Conservation (phyloP, 1,140 invertebrate genomes). For the Bombyx mandarina region DNA sequence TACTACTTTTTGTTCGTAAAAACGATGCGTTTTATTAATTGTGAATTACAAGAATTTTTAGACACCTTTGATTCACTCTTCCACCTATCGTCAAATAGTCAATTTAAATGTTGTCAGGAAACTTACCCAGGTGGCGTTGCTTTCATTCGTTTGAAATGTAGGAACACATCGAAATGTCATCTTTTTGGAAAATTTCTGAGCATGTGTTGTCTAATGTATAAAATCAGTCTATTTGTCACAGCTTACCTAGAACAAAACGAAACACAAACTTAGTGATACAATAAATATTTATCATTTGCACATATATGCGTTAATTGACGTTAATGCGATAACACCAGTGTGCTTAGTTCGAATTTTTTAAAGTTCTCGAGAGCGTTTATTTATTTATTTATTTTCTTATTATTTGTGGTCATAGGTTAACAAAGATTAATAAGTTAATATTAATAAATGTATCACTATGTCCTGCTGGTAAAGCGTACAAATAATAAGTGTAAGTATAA, state of each 20-base stretch:
- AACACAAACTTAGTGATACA: slow-evolving; percentile 56
- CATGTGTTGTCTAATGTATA: slow-evolving; percentile 27
- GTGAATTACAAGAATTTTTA: too few species aligned
- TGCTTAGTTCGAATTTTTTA: too few species aligned
- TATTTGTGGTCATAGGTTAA: too few species aligned
- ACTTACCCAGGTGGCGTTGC: slow-evolving; percentile 78
- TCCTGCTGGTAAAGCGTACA: too few species aligned
- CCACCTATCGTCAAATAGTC: slow-evolving; percentile 25
- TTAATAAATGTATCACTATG: too few species aligned
- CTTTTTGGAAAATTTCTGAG: slow-evolving; percentile 20
- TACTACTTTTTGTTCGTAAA: too few species aligned
- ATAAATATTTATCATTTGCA: neutral
- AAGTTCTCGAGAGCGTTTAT: too few species aligned
- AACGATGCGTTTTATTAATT: too few species aligned
- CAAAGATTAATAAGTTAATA: too few species aligned
- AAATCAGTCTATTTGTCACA: slow-evolving; percentile 43
- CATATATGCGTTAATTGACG: neutral
- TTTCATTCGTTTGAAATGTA: slow-evolving; percentile 76
- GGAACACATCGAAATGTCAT: slow-evolving; percentile 78
- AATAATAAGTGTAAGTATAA: too few species aligned
- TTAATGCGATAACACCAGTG: too few species aligned
- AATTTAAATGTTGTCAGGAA: slow-evolving; percentile 13
- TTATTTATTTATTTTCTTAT: too few species aligned
- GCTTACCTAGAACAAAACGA: slow-evolving; percentile 65
- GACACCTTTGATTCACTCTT: slow-evolving; percentile 1